Base-by-base conservation (phyloP, 2,888 invertebrate species). In the Tortricodes alternella region DNA sequence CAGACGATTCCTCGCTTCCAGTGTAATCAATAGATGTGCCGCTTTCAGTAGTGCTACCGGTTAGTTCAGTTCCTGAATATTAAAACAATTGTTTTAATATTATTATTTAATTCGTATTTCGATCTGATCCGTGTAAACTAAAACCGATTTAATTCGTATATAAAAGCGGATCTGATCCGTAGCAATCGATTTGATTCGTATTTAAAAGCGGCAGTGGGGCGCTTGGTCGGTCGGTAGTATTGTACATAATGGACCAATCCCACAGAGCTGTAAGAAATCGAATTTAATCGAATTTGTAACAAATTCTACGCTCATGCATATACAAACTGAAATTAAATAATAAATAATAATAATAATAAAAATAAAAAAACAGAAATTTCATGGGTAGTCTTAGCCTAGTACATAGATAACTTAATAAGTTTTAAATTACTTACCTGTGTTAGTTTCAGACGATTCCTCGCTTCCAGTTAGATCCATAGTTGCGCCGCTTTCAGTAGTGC, bases 131-230 rank as follows among this genome's bases (percentile, higher is more conserved):
- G n/a, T n/a, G n/a, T n/a, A n/a, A n/a, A n/a, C n/a, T n/a, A n/a
- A n/a, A n/a, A n/a, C n/a, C n/a, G n/a, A n/a, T n/a, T n/a, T n/a
- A n/a, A n/a, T n/a, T n/a, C n/a, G n/a, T n/a, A n/a, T n/a, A n/a
- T n/a, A n/a, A n/a, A n/a, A n/a, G n/a, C n/a, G n/a, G n/a, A n/a
- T n/a, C n/a, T n/a, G n/a, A n/a, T n/a, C n/a, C n/a, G n/a, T n/a
- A n/a, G n/a, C n/a, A n/a, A n/a, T n/a, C n/a, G n/a, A n/a, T n/a
- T n/a, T n/a, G n/a, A n/a, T n/a, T n/a, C n/a, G n/a, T n/a, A n/a
- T n/a, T n/a, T n/a, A n/a, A n/a, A n/a, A n/a, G n/a, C 93, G 94
- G 74, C 95, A 95, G 60, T 83, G 86, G 13, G 77, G 77, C 58
- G 87, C n/a, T n/a, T 87, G 89, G 44, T 84, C 89, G 0, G 88